phyloP scores from a whole-genome alignment of 2,888 invertebrate species.

The Limnephilus rhombicus region DNA sequence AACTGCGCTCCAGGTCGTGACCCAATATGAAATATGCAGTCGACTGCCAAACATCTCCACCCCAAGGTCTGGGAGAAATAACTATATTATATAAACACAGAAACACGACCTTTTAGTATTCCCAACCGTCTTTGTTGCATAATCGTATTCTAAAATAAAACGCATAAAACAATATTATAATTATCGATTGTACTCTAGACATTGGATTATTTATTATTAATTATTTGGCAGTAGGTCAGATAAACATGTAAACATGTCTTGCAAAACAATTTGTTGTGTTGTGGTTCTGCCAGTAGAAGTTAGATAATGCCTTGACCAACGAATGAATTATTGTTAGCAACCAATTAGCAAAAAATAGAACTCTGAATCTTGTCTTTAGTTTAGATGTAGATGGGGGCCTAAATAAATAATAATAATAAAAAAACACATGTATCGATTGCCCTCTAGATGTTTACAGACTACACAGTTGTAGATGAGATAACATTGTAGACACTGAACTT shows the following conservation, averaged over 20 bases:
- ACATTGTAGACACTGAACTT: not conserved
- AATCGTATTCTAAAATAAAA: not conserved
- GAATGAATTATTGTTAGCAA: too few relatives aligned
- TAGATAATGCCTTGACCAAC: too few relatives aligned
- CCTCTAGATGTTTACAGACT: too few relatives aligned
- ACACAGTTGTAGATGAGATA: not conserved
- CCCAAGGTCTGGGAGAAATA: constrained; percentile 7
- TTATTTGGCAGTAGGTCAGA: not conserved
- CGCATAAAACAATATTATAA: not conserved
- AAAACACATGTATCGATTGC: not conserved
- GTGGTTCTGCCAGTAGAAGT: not conserved
- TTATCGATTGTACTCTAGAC: not conserved
- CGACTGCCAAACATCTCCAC: constrained; percentile 5
- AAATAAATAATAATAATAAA: not conserved
- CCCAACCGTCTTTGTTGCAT: not conserved
- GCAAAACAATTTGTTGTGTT: not conserved
- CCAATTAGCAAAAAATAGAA: not conserved
- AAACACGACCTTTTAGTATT: not conserved
- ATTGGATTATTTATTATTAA: not conserved
- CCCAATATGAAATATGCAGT: constrained; percentile 4
- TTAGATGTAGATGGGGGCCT: too few relatives aligned
- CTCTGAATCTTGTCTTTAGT: not conserved
- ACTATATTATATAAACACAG: not conserved
- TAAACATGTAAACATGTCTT: not conserved
- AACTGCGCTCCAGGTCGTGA: constrained; percentile 21